Evolutionary conservation across 2,888 invertebrate species (phyloP), one percentile per base, ranked within the genome.

Genomic region (Cheilosia soror): DNA sequence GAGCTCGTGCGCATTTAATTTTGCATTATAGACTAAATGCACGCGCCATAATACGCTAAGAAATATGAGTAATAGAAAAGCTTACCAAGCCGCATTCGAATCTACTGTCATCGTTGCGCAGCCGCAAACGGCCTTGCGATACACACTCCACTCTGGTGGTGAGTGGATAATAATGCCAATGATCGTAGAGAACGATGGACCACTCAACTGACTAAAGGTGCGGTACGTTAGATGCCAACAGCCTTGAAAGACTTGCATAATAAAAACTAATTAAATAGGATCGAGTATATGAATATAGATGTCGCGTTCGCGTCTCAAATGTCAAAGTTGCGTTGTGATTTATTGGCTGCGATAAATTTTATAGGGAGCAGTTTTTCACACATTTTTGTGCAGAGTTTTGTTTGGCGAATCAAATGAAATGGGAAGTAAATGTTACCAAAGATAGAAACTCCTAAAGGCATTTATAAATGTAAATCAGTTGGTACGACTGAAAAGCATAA

Each of bases 181-280:
- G 47, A 42, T 55, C 57, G 69, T 66, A 47, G 37, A 66, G 71
- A 66, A 82, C 77, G 71, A 65, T 82, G 82, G 82, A 77, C 72
- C 77, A 60, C 57, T 27, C 25, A 11, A 11, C 37, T 55, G 51
- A 62, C 42, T n/a, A 31, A 5, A 68, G 78, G 55, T 73, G 83
- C 68, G 63, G 66, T 68, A 44, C 29, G 29, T 65, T 51, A 62
- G 77, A 51, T 71, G 55, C 60, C 27, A 78, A 62, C 40, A 78
- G 62, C 83, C 83, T 83, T 83, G 83, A 58, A 83, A 78, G 78
- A 83, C 58, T 83, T 78, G 78, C 78, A 73, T 78, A 83, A 83
- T 37, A 31, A 62, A 37, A 62, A 55, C 13, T 72, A 78, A 71
- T 83, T 83, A 78, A 83, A 78, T 77, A 68, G 55, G 47, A 73